A percentile compares a stretch with the other conserved stretches of the same genome.
phyloP scores from a whole-genome alignment of 2,113 vertebrate genomes.

The Cyprichromis sp. region DNA sequence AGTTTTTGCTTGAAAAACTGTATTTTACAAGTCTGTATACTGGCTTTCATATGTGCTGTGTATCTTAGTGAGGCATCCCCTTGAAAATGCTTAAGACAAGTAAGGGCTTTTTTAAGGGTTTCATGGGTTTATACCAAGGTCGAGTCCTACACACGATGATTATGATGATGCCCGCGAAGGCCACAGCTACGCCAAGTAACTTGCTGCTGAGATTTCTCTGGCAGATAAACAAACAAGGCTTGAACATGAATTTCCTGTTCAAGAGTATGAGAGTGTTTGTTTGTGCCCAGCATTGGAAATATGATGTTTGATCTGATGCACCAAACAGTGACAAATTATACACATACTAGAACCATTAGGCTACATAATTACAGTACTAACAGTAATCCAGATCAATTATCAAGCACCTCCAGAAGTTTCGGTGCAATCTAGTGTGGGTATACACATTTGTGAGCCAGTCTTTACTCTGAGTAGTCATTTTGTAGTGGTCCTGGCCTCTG shows the following conservation, averaged over 20 bases:
- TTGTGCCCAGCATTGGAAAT: not conserved
- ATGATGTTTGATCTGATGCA: not conserved
- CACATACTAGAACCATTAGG: not conserved
- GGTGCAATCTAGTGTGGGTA: not conserved
- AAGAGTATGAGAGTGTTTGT: not conserved
- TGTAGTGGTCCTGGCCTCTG: slow-evolving; percentile 4
- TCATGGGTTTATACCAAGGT: slow-evolving; percentile 52
- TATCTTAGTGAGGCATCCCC: not conserved
- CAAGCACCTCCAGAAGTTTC: not conserved
- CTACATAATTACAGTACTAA: not conserved
- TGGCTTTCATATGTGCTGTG: not conserved
- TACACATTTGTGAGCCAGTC: not conserved
- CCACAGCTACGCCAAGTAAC: slow-evolving; percentile 9
- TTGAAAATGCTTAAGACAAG: slow-evolving; percentile 40
- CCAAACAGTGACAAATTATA: not conserved
- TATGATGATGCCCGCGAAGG: slow-evolving; percentile 24
- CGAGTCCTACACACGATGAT: slow-evolving; percentile 25
- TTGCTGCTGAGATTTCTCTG: slow-evolving; percentile 48
- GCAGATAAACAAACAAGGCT: slow-evolving; percentile 57
- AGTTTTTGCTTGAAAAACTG: not conserved
- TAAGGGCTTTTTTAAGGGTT: slow-evolving; percentile 45
- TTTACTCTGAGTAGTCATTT: slow-evolving; percentile 40
- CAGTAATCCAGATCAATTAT: not conserved
- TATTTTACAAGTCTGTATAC: not conserved
- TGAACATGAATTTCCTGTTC: slow-evolving; percentile 40